A percentile compares a stretch with the other conserved stretches of the same genome.
phyloP scores from a whole-genome alignment of 2,797 vertebrate species.

The Rhinogobio ventralis region DNA sequence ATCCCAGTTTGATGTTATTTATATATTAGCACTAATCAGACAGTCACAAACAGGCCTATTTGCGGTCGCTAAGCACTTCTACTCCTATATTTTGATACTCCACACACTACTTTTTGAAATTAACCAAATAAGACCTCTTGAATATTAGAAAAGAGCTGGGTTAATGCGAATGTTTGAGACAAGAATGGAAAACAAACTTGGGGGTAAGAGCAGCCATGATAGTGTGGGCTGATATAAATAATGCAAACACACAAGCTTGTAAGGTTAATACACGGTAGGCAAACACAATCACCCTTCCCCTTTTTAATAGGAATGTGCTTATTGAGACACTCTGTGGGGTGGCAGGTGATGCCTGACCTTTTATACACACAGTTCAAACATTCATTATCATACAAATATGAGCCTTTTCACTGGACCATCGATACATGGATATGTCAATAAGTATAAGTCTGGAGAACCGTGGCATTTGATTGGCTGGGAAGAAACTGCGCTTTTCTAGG shows the following conservation, averaged over 20 bases:
- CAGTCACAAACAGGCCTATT: conserved; percentile 48
- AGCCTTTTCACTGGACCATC: conserved; percentile 46
- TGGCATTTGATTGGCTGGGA: conserved; percentile 51
- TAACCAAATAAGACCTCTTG: conserved; percentile 35
- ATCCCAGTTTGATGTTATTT: conserved; percentile 57
- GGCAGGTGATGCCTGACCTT: conserved; percentile 61
- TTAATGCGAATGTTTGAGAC: conserved; percentile 42
- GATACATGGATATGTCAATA: conserved; percentile 62
- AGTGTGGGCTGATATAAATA: conserved; percentile 56
- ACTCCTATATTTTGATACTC: conserved; percentile 7
- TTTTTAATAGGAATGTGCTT: conserved; percentile 61
- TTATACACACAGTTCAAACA: conserved; percentile 59
- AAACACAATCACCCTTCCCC: conserved; percentile 58
- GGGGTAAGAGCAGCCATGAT: conserved; percentile 33
- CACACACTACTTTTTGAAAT: conserved; percentile 32
- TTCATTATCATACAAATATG: conserved; percentile 63
- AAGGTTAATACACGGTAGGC: conserved; percentile 57
- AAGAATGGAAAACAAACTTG: conserved; percentile 42
- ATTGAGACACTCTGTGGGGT: conserved; percentile 54
- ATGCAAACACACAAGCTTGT: conserved; percentile 54
- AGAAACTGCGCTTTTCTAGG: conserved; percentile 25
- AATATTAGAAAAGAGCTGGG: conserved; percentile 35
- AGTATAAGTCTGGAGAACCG: conserved; percentile 44
- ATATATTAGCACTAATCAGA: conserved; percentile 53
- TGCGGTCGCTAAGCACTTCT: conserved; percentile 31